These are phyloP conservation scores for Drosophila azteca DNA, from an alignment of 1,140 invertebrate species.

Conservation along the genomic window DNA sequence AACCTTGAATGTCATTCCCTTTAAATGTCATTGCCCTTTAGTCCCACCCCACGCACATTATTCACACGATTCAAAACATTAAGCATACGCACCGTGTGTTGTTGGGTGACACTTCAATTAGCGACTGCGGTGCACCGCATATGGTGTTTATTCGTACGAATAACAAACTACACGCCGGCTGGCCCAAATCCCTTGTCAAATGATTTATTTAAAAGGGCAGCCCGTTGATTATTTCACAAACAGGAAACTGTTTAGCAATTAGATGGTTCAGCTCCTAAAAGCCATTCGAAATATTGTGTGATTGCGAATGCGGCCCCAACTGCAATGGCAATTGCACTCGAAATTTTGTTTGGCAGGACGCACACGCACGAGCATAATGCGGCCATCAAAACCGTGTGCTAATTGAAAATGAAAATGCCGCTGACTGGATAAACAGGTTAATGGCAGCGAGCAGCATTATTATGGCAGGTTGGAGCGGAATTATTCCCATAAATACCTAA, in stretches of 20 bases:
- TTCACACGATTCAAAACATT: slow-evolving; percentile 14
- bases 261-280: slow-evolving; percentile 4
- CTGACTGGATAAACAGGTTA: slow-evolving; percentile 11
- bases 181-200: slow-evolving; percentile 1
- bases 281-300: slow-evolving; percentile 1
- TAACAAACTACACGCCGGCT: slow-evolving; percentile 38
- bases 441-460: too few species aligned
- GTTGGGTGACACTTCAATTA: slow-evolving; percentile 53
- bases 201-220: slow-evolving; percentile 63
- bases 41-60: background rate
- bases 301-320: slow-evolving; percentile 44
- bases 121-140: slow-evolving; percentile 50
- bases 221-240: slow-evolving; percentile 58
- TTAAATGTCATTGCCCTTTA: slow-evolving; percentile 18
- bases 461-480: background rate
- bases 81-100: slow-evolving; percentile 48
- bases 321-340: slow-evolving; percentile 32
- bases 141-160: slow-evolving; percentile 41
- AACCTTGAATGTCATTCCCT: slow-evolving; percentile 9
- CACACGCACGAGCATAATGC: slow-evolving; percentile 28
- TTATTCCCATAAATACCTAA: background rate
- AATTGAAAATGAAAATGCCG: slow-evolving; percentile 41
- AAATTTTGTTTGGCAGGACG: slow-evolving; percentile 23
- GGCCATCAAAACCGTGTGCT: slow-evolving; percentile 35
- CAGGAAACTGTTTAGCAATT: slow-evolving; percentile 64